Evolutionary conservation across 2,888 invertebrate genomes (phyloP), one percentile per base, ranked within the genome.

Genomic region (Hirtodrosophila confusa): DNA sequence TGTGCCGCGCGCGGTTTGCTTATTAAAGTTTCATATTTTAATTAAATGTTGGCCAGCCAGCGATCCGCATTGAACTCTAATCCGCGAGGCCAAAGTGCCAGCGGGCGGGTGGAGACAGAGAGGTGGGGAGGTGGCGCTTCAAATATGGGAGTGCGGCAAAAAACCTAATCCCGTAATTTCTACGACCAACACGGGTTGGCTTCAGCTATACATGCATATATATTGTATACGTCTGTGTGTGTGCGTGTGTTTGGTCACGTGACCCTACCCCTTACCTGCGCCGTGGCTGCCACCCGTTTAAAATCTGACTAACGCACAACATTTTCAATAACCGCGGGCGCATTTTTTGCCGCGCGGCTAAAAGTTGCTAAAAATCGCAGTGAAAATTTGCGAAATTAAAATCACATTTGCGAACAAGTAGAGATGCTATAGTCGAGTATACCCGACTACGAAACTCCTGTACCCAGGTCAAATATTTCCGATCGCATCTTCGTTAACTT

Each of bases 141-240:
- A 37, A 44, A 39, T 10, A 40, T 45, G 60, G 24, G 58, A 40
- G 47, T 40, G 24, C 48, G 58, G 68, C 57, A 86, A 88, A 86
- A 88, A 86, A 79, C 61, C 82, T 88, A 88, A 88, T 88, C 87
- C 84, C 71, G 77, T 88, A 88, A 88, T 88, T 89, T 88, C 78
- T 78, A 88, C 75, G 57, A 78, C 77, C 80, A 88, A 88, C 88
- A 87, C 49, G 43, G 40, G 12, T 47, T 36, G 63, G 48, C 57
- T 56, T 49, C 53, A 37, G 37, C 48, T 41, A 40, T 29, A 57
- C 50, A 37, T 33, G 39, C 31, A 49, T 41, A 44, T 24, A 35
- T 49, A 31, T 17, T 17, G 17, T 37, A 24, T 10, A 17, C 36
- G 17, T 56, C 8, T 8, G 7, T 56, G 39, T 24, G 27, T 23